Conservation (phyloP, 2,797 vertebrate genomes). For the Crocidura indochinensis region DNA sequence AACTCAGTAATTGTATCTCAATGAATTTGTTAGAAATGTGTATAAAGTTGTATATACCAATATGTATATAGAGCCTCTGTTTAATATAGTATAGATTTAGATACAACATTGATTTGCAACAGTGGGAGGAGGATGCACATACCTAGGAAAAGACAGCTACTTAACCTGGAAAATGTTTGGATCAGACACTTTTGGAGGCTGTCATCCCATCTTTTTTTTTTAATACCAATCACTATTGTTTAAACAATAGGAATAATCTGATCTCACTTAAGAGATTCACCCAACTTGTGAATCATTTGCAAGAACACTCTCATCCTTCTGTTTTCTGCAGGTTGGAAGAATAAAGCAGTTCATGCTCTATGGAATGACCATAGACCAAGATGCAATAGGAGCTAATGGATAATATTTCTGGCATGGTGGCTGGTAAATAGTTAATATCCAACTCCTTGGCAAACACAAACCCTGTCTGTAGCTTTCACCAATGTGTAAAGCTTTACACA, state of each 20-base stretch:
- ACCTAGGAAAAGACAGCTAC: background rate
- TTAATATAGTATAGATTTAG: conserved; percentile 18
- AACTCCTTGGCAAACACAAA: background rate
- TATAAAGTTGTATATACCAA: background rate
- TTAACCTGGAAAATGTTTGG: background rate
- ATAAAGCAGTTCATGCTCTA: background rate
- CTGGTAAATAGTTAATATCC: conserved; percentile 5
- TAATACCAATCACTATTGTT: background rate
- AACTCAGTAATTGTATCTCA: conserved; percentile 31
- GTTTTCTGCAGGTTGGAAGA: background rate
- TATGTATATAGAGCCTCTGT: background rate
- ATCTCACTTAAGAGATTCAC: background rate
- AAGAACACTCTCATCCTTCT: background rate
- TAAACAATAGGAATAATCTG: background rate
- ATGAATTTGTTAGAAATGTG: conserved; percentile 20
- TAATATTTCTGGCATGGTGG: background rate
- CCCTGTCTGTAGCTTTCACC: background rate
- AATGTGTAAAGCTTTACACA: background rate
- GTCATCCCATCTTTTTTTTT: background rate
- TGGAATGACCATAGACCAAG: background rate
- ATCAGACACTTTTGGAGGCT: background rate
- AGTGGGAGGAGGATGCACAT: background rate
- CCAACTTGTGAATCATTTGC: background rate
- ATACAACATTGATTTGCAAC: background rate
- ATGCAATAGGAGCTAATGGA: background rate